A percentile compares a stretch with the other conserved stretches of the same genome.
These are phyloP conservation scores for Zalophus californianus DNA, from an alignment of 2,797 vertebrate genomes.

Conservation along the genomic window DNA sequence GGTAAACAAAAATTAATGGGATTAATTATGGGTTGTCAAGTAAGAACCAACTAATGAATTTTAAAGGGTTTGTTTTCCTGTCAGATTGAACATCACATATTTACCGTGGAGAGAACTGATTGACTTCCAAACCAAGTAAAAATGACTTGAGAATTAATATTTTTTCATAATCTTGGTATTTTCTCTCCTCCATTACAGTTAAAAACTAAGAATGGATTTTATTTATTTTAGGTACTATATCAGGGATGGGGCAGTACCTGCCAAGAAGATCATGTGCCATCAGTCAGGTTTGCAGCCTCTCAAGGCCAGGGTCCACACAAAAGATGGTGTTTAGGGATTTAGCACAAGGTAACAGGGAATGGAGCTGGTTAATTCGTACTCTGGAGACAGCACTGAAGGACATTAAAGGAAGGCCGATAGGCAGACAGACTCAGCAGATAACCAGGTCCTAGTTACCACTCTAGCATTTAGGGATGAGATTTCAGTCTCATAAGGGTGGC, in stretches of 20 bases:
- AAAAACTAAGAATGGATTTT: background rate
- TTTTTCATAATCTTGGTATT: background rate
- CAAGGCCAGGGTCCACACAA: background rate
- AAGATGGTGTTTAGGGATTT: background rate
- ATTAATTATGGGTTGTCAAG: background rate
- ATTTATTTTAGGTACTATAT: background rate
- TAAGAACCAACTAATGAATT: constrained; percentile 42
- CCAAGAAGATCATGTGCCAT: background rate
- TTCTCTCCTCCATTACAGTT: background rate
- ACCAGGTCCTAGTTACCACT: background rate
- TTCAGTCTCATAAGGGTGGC: background rate
- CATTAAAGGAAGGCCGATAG: background rate
- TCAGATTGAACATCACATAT: background rate
- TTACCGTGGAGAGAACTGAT: background rate
- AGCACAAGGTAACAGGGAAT: background rate
- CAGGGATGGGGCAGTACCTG: background rate
- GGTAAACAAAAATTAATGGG: constrained; percentile 1
- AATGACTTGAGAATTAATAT: constrained; percentile 12
- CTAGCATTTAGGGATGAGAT: background rate
- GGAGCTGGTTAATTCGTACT: background rate
- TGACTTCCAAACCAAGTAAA: background rate
- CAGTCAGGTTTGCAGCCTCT: background rate
- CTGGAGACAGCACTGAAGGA: background rate
- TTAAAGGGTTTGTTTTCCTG: background rate
- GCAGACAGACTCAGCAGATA: background rate